Evolutionary conservation across 2,888 invertebrate species (phyloP), one percentile per base, ranked within the genome.

Genomic region (Cantharis rufa): DNA sequence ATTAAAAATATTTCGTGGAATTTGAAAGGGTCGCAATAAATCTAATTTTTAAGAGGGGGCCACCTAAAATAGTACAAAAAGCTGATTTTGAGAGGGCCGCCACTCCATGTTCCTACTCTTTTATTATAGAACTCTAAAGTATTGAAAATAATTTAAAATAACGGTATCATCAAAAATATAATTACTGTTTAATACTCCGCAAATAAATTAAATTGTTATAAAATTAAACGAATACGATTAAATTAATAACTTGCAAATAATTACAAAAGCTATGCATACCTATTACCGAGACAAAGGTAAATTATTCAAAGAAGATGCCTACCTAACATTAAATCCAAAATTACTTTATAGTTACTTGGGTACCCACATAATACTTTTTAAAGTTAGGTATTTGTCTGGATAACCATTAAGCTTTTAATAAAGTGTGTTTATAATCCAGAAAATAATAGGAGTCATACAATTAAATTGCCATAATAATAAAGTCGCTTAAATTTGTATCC

Each of bases 361-460:
- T 48, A 48, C 48, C 48, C 5, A n/a, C 7, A n/a, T 48, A n/a
- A n/a, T 13, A 4, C 9, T 48, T 48, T 48, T 48, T 48, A 48
- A 5, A 48, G 32, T 13, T 24, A 32, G 32, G 32, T 13, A 32
- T 32, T 32, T 32, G 13, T 32, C 9, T 66, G 24, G 21, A 21
- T 66, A 66, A 15, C 64, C 21, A 66, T 24, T 66, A 66, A 66
- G 24, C 24, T 18, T 21, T 66, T 21, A 66, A 48, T 48, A n/a
- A 66, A 66, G 21, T 66, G 64, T 66, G 64, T 66, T 24, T 66
- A 66, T 66, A 66, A 18, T 66, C 24, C 18, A 66, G 24, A 66
- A 66, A 66, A 66, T 66, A 66, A 66, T 66, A 66, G 64, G 64
- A 66, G 18, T 66, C 18, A 66, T 66, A 66, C 64, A 66, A 66